Conservation (phyloP, 2,797 vertebrate species). For the Toxotes lorentzi region DNA sequence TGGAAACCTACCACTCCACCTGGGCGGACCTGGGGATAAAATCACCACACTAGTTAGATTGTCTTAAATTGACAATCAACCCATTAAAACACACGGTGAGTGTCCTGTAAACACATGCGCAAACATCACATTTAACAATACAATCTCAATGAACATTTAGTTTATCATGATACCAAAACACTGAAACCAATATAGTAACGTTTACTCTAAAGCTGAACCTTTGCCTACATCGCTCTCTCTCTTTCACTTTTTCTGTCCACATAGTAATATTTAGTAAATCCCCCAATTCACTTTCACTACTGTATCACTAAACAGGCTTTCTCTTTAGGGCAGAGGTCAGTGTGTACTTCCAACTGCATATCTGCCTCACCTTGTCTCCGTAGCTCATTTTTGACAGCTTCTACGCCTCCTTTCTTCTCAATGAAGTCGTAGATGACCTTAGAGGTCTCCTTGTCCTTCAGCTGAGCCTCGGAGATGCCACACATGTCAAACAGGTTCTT, state of each 20-base stretch:
- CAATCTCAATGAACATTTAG: not conserved
- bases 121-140: not conserved
- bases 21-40: conserved; percentile 88
- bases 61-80: conserved; percentile 42
- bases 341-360: not conserved
- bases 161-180: not conserved
- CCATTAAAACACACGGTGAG: conserved; percentile 22
- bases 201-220: not conserved
- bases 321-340: too few species aligned
- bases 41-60: conserved; percentile 72
- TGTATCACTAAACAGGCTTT: not conserved
- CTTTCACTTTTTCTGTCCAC: too few species aligned
- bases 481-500: conserved; percentile 98
- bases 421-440: conserved; percentile 99
- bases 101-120: not conserved
- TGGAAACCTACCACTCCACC: conserved; percentile 90
- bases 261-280: not conserved
- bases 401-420: conserved; percentile 97
- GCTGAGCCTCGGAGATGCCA: conserved; percentile 97
- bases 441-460: conserved; percentile 99
- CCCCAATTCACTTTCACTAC: not conserved
- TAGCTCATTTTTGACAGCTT: conserved; percentile 97
- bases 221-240: not conserved
- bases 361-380: conserved; percentile 91
- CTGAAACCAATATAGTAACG: not conserved